Evolutionary conservation across 2,888 invertebrate species (phyloP), one percentile per base, ranked within the genome.

Genomic region (Lasioglossum leucozonium): DNA sequence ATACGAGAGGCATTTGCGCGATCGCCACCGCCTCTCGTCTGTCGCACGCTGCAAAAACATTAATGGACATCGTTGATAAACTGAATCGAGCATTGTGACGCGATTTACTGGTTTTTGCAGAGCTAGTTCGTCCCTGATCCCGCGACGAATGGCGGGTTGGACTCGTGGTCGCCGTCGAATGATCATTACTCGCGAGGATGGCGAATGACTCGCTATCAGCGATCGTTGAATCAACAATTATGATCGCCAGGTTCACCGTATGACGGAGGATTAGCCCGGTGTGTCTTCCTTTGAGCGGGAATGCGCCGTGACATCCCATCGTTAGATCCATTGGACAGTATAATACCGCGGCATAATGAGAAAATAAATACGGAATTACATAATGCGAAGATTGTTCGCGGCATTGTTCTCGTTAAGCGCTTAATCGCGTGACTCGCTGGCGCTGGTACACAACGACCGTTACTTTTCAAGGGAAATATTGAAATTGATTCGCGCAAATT

Each of bases 121-220:
- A 6, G 62, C 30, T 62, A 42, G 81, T 55, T 55, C n/a, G 55
- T 22, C 80, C 82, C 42, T 80, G 84, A 89, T 73, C 79, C 67
- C 58, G 76, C n/a, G 80, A 40, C 47, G 78, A 88, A 85, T 79
- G 77, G 37, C n/a, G n/a, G 55, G n/a, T n/a, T 3, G 34, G 34
- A 34, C 55, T 55, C 55, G 51, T n/a, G n/a, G n/a, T n/a, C n/a
- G 55, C n/a, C 44, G 82, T 79, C 55, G 72, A 81, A 81, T 69
- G 76, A 72, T 67, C 77, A 55, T n/a, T 51, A 40, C 62, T 77
- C 77, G 42, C 79, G 87, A 86, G 81, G 79, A 42, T 82, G 79
- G 67, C 65, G 78, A 81, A 77, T 90, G 88, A 90, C 84, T 88
- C 89, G 84, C 55, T 62, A 62, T 62, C 72, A 67, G 77, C 84